Base-by-base conservation (phyloP, 2,797 vertebrate genomes). In the Carapus acus region DNA sequence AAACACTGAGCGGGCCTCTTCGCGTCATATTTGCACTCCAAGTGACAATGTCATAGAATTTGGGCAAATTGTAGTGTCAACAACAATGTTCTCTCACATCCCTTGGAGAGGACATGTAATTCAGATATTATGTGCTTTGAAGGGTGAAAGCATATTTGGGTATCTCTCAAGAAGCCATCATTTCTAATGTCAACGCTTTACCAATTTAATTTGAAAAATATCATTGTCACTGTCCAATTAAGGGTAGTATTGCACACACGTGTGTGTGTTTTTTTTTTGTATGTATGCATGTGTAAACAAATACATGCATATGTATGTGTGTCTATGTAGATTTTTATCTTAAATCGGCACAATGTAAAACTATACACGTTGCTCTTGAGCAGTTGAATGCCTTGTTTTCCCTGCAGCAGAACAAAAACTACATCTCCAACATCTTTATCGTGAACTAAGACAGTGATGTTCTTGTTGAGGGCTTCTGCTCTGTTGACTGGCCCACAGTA, bases 31-130 rank as follows among this genome's bases (percentile, higher is more conserved):
- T 73, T 77, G 75, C 73, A 76, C 81, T 81, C 79, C 74, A 77
- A 80, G 76, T 77, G 75, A 82, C 79, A 78, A 62, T 70, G 77
- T 76, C 76, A 69, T 56, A 59, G 57, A 76, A 69, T 69, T 58
- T 42, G 42, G 55, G 6, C 39, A 78, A 77, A 87, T 81, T 81
- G 71, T 43, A 33, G 49, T 85, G 84, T 87, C 86, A 84, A 83
- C 74, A 78, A 73, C 71, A 72, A 73, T 81, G 69, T 78, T 54
- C 62, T 67, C 65, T 54, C 65, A 78, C 71, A 76, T 82, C 77
- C 73, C 66, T 78, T 72, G 64, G 57, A 51, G 67, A 29, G 54
- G 44, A 63, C 48, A 52, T 70, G 67, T 74, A 68, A 67, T 57
- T 73, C 64, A 46, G 67, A 71, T 64, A 69, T 73, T 69, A 62